Percentiles rank a stretch among this genome's conserved stretches.
Evolutionary conservation across 2,888 invertebrate genomes (phyloP).

Genomic region (Drosophila buzzatii): DNA sequence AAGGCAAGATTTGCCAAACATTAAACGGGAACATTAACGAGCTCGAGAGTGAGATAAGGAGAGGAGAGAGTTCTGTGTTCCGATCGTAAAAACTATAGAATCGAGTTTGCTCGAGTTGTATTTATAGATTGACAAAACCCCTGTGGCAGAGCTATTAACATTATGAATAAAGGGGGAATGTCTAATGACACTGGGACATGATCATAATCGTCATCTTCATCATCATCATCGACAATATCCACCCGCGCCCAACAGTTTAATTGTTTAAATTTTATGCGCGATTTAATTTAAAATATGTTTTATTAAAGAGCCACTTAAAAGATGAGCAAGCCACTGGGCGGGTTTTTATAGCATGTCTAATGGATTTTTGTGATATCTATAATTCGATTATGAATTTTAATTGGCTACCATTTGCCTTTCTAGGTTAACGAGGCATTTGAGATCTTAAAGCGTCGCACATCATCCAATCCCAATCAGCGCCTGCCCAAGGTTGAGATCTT

Average conservation of each 20-base stretch:
- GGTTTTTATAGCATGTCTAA: conserved; percentile 67
- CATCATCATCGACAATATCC: conserved; percentile 19
- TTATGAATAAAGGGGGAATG: conserved; percentile 19
- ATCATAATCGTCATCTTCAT: not conserved
- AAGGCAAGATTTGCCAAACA: conserved; percentile 70
- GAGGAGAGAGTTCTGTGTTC: conserved; percentile 1
- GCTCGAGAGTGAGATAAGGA: conserved; percentile 28
- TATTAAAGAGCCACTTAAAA: conserved; percentile 77
- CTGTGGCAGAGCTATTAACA: conserved; percentile 59
- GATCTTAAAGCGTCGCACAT: conserved; percentile 95
- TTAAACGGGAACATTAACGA: conserved; percentile 65
- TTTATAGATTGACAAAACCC: conserved; percentile 66
- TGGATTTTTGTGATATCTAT: conserved; percentile 68
- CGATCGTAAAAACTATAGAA: conserved; percentile 11
- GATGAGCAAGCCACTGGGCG: conserved; percentile 29
- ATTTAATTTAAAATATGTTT: conserved; percentile 79
- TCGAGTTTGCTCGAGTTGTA: conserved; percentile 31
- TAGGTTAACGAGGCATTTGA: conserved; percentile 99
- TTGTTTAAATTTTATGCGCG: conserved; percentile 77
- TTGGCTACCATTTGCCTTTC: conserved; percentile 53
- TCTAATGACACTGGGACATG: conserved; percentile 10
- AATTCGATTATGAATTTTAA: conserved; percentile 50
- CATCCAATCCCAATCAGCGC: conserved; percentile 97
- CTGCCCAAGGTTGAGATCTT: conserved; percentile 99
- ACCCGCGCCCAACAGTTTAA: conserved; percentile 63